phyloP scores from a whole-genome alignment of 1,140 invertebrate species.

The Penaeus japonicus region DNA sequence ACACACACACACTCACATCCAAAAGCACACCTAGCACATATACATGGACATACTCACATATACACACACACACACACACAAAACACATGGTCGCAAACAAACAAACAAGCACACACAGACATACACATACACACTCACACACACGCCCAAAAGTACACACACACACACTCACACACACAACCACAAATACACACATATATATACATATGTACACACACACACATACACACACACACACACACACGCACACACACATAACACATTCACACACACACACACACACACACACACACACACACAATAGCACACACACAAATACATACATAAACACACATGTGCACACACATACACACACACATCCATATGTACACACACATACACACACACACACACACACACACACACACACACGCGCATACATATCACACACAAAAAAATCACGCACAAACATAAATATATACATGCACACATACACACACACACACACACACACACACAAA shows the following conservation, averaged over 20 bases:
- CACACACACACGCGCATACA: background rate
- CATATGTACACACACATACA: background rate
- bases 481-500: background rate
- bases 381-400: background rate
- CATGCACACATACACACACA: background rate
- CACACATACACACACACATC: background rate
- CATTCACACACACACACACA: background rate
- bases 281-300: too few relatives aligned
- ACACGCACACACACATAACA: background rate
- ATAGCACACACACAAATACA: background rate
- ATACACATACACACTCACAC: background rate
- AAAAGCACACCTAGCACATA: too few relatives aligned
- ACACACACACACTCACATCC: too few relatives aligned
- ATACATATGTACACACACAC: background rate
- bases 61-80: too few relatives aligned
- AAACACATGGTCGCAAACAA: too few relatives aligned
- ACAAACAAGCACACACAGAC: too few relatives aligned
- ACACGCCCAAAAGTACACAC: background rate
- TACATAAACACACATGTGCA: background rate
- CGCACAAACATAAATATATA: background rate
- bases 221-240: background rate
- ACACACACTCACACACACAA: background rate
- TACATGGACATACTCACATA: too few relatives aligned
- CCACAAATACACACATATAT: background rate
- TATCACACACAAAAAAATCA: too few relatives aligned